These are phyloP conservation scores for Hyaena hyaena DNA, from an alignment of 2,113 vertebrate genomes.

Conservation along the genomic window DNA sequence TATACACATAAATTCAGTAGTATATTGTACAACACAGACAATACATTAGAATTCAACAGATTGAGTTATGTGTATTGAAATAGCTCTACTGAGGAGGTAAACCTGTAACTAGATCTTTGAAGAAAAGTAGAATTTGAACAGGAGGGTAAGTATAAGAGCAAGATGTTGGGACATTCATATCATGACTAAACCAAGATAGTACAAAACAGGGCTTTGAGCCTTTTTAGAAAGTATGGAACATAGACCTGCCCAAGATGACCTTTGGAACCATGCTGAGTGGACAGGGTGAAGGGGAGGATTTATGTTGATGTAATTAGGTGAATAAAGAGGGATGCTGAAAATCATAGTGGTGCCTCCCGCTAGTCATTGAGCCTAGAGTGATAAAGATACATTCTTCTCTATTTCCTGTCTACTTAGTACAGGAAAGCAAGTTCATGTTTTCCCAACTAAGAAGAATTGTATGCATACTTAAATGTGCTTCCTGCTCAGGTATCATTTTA, in stretches of 20 bases:
- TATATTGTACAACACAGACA: neutral
- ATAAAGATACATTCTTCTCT: neutral
- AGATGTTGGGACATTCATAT: neutral
- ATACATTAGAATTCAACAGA: neutral
- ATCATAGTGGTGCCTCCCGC: neutral
- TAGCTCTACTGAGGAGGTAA: neutral
- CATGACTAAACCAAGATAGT: neutral
- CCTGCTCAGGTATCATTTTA: neutral
- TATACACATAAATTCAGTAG: neutral
- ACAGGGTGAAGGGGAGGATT: neutral
- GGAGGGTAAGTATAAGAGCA: neutral
- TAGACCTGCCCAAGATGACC: neutral
- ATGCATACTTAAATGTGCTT: neutral
- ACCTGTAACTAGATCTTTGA: neutral
- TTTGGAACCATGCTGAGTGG: neutral
- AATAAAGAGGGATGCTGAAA: neutral
- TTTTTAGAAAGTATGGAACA: neutral
- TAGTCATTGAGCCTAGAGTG: neutral
- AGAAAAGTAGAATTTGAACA: neutral
- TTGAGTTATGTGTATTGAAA: neutral
- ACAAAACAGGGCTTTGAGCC: neutral
- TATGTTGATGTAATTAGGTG: neutral
- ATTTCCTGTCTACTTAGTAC: neutral
- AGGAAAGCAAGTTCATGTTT: constrained; percentile 23
- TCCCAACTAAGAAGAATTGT: neutral